Evolutionary conservation across 1,140 invertebrate genomes (phyloP).

Genomic region (Pseudobourletiella spinata): DNA sequence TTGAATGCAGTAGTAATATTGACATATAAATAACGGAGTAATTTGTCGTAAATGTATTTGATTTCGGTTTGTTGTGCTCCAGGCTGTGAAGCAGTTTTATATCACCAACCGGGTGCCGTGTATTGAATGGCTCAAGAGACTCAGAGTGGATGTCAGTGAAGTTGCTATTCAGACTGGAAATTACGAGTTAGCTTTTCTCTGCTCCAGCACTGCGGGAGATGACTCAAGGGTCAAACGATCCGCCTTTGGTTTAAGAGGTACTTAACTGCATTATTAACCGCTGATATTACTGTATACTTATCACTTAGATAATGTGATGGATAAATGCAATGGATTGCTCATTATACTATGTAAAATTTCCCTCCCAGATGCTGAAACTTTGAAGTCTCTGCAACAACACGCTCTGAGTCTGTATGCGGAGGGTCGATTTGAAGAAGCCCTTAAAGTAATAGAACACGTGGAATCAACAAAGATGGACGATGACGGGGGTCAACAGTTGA

Average conservation of each 20-base stretch:
- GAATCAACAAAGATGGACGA: neutral
- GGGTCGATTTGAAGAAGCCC: conserved; percentile 22
- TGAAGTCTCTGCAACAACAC: conserved; percentile 21
- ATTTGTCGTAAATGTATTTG: no score
- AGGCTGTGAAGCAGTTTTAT: conserved; percentile 7
- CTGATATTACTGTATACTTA: no score
- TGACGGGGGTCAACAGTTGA: neutral
- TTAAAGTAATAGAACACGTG: conserved; percentile 4
- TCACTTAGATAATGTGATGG: neutral
- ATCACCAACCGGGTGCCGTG: conserved; percentile 26
- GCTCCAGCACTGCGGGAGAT: conserved; percentile 14
- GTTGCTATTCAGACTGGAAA: conserved; percentile 1
- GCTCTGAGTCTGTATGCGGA: conserved; percentile 14
- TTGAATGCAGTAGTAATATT: no score
- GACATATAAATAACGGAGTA: no score
- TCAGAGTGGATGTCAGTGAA: conserved; percentile 26
- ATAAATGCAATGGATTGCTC: no score
- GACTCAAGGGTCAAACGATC: conserved; percentile 14
- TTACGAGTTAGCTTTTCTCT: conserved; percentile 16
- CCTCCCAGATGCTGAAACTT: conserved; percentile 18
- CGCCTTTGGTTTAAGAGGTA: conserved; percentile 24
- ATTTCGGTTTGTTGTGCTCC: neutral
- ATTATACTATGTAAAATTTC: no score
- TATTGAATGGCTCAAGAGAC: conserved; percentile 31
- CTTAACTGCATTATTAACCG: neutral